These are phyloP conservation scores for Dascillus cervinus DNA, from an alignment of 2,888 invertebrate genomes.

Conservation along the genomic window DNA sequence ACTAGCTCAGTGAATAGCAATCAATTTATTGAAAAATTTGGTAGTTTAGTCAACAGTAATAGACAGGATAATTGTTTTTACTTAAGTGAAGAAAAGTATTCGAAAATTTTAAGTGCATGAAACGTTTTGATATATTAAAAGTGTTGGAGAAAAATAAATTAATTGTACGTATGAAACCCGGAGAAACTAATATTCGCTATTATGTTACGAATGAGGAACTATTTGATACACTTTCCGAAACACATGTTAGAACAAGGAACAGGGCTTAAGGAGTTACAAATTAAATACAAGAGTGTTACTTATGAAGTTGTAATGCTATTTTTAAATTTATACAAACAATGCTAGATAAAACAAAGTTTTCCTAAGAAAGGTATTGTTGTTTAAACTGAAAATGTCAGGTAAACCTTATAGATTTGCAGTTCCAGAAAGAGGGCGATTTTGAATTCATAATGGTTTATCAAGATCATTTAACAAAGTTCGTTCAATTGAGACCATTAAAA, in stretches of 20 bases:
- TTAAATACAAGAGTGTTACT: conserved; percentile 27
- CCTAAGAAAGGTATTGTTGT: conserved; percentile 18
- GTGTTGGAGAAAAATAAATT: conserved; percentile 21
- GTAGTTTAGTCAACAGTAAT: no score
- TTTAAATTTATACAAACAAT: conserved; percentile 23
- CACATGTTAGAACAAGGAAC: conserved; percentile 24
- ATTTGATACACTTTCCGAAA: conserved; percentile 24
- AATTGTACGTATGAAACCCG: conserved; percentile 22
- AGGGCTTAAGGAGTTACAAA: conserved; percentile 26
- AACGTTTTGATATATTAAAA: conserved; percentile 25
- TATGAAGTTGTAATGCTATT: conserved; percentile 24
- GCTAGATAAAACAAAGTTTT: conserved; percentile 21
- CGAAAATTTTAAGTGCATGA: conserved; percentile 20
- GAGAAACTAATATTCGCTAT: conserved; percentile 18
- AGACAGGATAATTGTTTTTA: conserved; percentile 25
- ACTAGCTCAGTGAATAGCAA: no score
- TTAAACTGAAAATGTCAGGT: conserved; percentile 18
- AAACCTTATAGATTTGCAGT: conserved; percentile 23
- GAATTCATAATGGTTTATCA: no score
- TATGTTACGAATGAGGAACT: conserved; percentile 26
- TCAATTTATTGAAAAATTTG: no score
- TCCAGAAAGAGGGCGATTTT: conserved; percentile 18
- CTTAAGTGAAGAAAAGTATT: conserved; percentile 21
- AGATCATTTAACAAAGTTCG: conserved; percentile 24
- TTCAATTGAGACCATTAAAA: conserved; percentile 21